Evolutionary conservation across 2,113 vertebrate genomes (phyloP).

Genomic region (Falco punctatus): DNA sequence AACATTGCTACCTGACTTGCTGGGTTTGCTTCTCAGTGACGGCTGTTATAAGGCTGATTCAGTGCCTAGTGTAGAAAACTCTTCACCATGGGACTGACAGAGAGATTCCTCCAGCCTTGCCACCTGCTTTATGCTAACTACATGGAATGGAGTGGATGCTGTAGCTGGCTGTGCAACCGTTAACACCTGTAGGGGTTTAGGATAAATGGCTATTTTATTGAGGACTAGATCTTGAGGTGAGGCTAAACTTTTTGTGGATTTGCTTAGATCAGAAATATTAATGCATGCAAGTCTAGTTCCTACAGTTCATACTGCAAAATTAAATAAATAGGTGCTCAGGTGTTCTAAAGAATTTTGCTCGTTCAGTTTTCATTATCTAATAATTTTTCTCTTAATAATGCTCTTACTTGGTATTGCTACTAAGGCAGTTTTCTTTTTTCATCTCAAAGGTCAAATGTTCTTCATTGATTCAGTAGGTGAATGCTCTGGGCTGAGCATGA

Average conservation of each 20-base stretch:
- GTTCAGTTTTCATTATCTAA: background rate
- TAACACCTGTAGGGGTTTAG: background rate
- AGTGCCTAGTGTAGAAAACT: background rate
- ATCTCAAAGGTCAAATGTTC: background rate
- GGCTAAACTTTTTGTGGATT: background rate
- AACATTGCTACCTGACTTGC: background rate
- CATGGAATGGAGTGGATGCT: background rate
- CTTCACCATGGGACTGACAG: background rate
- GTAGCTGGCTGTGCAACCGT: background rate
- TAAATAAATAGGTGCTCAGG: background rate
- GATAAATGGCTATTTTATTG: background rate
- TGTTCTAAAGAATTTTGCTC: background rate
- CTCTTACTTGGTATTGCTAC: background rate
- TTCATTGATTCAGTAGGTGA: constrained; percentile 1
- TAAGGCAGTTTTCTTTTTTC: background rate
- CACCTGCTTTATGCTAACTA: background rate
- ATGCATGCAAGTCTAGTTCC: background rate
- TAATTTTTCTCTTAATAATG: background rate
- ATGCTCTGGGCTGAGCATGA: background rate
- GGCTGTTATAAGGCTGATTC: background rate
- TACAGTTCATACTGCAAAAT: background rate
- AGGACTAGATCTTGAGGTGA: background rate
- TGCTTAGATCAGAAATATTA: background rate
- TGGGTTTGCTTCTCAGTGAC: background rate
- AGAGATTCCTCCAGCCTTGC: background rate